A percentile compares a stretch with the other conserved stretches of the same genome.
Evolutionary conservation across 2,888 invertebrate genomes (phyloP).

Genomic region (Pogonocherus hispidulus): DNA sequence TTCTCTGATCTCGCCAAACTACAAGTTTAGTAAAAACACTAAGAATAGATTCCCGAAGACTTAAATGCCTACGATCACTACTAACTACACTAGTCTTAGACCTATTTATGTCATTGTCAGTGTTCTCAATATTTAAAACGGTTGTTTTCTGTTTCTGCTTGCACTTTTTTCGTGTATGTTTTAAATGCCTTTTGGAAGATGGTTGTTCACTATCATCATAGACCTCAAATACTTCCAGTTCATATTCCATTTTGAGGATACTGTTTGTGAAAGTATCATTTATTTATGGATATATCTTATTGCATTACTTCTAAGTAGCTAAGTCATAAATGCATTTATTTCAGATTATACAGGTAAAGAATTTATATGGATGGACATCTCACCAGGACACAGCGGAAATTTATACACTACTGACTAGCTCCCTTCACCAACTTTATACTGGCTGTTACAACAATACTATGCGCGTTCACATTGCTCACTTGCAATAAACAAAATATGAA

Average conservation of each 20-base stretch:
- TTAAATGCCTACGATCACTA: slow-evolving; percentile 66
- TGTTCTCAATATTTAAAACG: slow-evolving; percentile 55
- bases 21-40: slow-evolving; percentile 66
- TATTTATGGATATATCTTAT: slow-evolving; percentile 16
- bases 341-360: slow-evolving; percentile 2
- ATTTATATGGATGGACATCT: not conserved
- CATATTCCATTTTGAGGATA: slow-evolving; percentile 67
- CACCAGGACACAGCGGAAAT: not conserved
- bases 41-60: slow-evolving; percentile 76
- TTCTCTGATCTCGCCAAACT: slow-evolving; percentile 70
- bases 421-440: slow-evolving; percentile 2
- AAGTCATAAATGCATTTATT: not conserved
- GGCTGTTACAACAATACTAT: slow-evolving; percentile 7
- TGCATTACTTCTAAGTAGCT: not conserved
- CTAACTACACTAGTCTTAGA: slow-evolving; percentile 64
- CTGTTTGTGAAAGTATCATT: slow-evolving; percentile 26
- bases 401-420: not conserved
- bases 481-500: slow-evolving; percentile 2
- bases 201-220: slow-evolving; percentile 65
- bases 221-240: slow-evolving; percentile 71
- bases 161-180: slow-evolving; percentile 67
- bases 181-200: slow-evolving; percentile 63
- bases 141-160: slow-evolving; percentile 64
- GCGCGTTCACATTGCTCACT: not conserved
- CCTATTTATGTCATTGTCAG: slow-evolving; percentile 62